phyloP scores from a whole-genome alignment of 1,140 invertebrate species.

The Drosophila sucinea region DNA sequence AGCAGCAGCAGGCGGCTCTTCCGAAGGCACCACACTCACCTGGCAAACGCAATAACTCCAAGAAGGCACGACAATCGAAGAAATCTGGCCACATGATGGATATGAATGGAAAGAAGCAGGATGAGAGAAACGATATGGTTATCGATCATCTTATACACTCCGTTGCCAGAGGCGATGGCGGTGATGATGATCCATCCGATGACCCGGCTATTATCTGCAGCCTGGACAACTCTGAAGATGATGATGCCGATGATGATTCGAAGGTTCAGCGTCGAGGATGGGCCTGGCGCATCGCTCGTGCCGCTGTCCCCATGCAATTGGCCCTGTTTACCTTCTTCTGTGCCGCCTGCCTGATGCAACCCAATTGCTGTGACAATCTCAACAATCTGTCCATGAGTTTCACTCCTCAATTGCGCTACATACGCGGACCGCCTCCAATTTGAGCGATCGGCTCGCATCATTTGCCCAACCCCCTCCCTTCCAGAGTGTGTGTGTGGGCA shows the following conservation, averaged over 20 bases:
- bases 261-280: conserved; percentile 85
- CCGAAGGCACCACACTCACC: conserved; percentile 29
- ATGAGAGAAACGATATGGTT: conserved; percentile 34
- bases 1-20: conserved; percentile 15
- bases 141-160: conserved; percentile 24
- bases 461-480: neutral
- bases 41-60: conserved; percentile 48
- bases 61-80: conserved; percentile 41
- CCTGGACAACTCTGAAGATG: conserved; percentile 51
- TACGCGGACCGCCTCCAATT: conserved; percentile 92
- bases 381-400: conserved; percentile 92
- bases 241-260: conserved; percentile 77
- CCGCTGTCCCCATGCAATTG: conserved; percentile 91
- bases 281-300: conserved; percentile 90
- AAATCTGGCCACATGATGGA: conserved; percentile 3
- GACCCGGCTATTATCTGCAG: conserved; percentile 75
- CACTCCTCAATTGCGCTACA: conserved; percentile 92
- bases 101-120: conserved; percentile 26
- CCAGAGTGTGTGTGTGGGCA: conserved; percentile 15
- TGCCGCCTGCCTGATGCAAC: conserved; percentile 91
- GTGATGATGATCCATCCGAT: conserved; percentile 73
- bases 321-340: conserved; percentile 92
- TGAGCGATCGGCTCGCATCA: conserved; percentile 83
- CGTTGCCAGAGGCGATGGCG: conserved; percentile 42
- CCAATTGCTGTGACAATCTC: conserved; percentile 92